A percentile compares a stretch with the other conserved stretches of the same genome.
phyloP scores from a whole-genome alignment of 2,797 vertebrate genomes.

The Falco cherrug region DNA sequence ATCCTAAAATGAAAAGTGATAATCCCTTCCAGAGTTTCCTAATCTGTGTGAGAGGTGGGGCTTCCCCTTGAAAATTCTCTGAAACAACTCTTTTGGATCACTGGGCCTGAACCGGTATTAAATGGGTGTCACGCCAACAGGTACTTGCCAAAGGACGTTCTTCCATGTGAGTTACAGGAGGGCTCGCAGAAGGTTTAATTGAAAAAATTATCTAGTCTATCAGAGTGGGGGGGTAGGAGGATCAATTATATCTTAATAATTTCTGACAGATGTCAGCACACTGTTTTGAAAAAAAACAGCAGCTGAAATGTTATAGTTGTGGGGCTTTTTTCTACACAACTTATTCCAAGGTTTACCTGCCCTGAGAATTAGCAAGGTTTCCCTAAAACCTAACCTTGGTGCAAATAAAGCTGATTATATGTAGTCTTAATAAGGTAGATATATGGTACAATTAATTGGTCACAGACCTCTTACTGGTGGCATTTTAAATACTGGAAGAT shows the following conservation, averaged over 20 bases:
- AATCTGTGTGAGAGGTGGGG: background rate
- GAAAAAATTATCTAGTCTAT: background rate
- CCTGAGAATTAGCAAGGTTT: background rate
- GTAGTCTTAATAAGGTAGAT: background rate
- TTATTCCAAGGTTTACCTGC: background rate
- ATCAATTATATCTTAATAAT: background rate
- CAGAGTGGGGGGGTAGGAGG: background rate
- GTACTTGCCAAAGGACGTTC: background rate
- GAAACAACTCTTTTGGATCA: background rate
- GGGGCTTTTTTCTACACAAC: fast-evolving
- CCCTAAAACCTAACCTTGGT: background rate
- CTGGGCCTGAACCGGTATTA: background rate
- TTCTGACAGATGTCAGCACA: background rate
- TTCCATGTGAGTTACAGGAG: background rate
- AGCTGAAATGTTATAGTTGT: background rate
- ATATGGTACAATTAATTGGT: fast-evolving
- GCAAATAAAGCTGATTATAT: background rate
- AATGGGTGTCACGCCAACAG: background rate
- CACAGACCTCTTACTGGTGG: background rate
- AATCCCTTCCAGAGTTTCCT: conserved; percentile 3
- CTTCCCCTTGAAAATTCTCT: background rate
- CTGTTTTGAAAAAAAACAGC: background rate
- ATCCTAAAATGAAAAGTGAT: background rate
- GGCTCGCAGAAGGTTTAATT: background rate
- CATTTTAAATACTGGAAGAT: background rate